These are phyloP conservation scores for Apogon talboti DNA, from an alignment of 2,797 vertebrate species.

Conservation along the genomic window DNA sequence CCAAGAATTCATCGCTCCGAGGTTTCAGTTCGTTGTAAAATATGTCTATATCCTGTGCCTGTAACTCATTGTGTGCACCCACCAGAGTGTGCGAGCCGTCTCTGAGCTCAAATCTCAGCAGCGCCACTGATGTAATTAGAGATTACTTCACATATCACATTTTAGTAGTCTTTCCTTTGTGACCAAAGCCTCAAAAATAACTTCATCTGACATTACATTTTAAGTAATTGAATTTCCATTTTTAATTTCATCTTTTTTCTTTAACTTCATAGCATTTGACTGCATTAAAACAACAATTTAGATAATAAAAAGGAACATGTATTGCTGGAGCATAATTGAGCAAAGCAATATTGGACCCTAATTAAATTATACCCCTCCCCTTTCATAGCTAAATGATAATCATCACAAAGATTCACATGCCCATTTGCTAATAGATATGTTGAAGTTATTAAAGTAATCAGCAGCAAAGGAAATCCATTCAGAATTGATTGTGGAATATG, in stretches of 20 bases:
- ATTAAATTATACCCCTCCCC: constrained; percentile 72
- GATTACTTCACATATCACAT: constrained; percentile 59
- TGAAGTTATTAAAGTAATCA: constrained; percentile 81
- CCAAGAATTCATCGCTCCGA: constrained; percentile 38
- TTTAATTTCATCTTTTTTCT: constrained; percentile 11
- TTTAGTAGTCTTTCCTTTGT: constrained; percentile 53
- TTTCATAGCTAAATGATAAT: constrained; percentile 73
- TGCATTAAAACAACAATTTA: constrained; percentile 61
- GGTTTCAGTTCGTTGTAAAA: constrained; percentile 53
- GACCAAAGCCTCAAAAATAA: constrained; percentile 47
- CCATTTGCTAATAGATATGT: constrained; percentile 79
- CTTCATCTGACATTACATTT: constrained; percentile 45
- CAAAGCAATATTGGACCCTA: constrained; percentile 60
- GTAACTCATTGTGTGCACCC: constrained; percentile 57
- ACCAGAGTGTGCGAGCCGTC: constrained; percentile 51
- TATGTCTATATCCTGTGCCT: constrained; percentile 59
- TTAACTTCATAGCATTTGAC: constrained; percentile 29
- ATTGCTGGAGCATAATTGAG: constrained; percentile 52
- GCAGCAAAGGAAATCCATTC: constrained; percentile 77
- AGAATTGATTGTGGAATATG: constrained; percentile 82
- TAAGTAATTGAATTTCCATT: constrained; percentile 38
- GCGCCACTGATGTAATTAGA: constrained; percentile 67
- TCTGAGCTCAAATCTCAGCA: constrained; percentile 50
- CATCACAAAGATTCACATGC: constrained; percentile 72
- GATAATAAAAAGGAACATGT: constrained; percentile 63